A percentile compares a stretch with the other conserved stretches of the same genome.
Conservation (phyloP, 2,888 invertebrate species). For the Periphyllus acericola region DNA sequence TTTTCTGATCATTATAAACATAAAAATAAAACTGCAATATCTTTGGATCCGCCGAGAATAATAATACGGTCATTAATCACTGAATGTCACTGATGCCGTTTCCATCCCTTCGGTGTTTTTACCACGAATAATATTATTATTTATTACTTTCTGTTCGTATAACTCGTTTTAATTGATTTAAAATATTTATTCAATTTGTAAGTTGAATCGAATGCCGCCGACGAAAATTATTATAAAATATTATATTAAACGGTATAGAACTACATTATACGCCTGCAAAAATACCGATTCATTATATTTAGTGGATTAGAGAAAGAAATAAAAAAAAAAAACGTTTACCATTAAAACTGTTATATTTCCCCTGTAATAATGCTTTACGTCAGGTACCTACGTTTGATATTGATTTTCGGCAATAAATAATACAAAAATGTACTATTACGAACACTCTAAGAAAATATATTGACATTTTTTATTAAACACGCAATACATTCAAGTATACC, state of each 20-base stretch:
- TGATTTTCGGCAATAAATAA: constrained; percentile 28
- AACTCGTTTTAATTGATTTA: constrained; percentile 4
- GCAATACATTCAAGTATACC: neutral
- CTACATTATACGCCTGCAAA: neutral
- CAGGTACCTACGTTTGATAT: neutral
- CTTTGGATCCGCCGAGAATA: neutral
- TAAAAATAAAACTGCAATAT: neutral
- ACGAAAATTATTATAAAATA: neutral
- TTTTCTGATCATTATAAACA: neutral
- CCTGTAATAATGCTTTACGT: neutral
- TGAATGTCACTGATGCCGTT: neutral
- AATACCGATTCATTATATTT: neutral
- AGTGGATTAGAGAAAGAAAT: neutral
- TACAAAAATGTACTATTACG: constrained; percentile 4
- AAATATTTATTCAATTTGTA: neutral
- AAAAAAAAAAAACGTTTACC: neutral
- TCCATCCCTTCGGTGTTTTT: neutral
- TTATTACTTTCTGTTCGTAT: neutral
- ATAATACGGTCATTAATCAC: constrained; percentile 14
- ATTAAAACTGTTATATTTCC: neutral
- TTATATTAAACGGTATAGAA: neutral
- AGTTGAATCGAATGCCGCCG: neutral
- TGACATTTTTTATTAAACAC: neutral
- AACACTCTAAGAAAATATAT: neutral
- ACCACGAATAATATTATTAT: neutral